Evolutionary conservation across 2,888 invertebrate genomes (phyloP).

Genomic region (Chloromyia formosa): DNA sequence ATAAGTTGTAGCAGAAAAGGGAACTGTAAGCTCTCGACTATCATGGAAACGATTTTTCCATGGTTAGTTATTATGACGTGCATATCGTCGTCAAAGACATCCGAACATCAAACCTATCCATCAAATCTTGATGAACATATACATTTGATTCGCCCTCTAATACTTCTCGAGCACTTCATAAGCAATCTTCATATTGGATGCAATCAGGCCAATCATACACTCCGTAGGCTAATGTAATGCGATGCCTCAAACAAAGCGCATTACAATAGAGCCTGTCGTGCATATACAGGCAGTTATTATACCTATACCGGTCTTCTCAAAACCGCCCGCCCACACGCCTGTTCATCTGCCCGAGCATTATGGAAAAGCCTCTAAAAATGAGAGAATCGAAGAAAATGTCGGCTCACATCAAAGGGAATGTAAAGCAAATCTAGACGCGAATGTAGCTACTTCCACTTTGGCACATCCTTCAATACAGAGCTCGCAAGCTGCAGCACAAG

Average conservation of each 20-base stretch:
- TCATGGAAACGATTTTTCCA: too few species aligned
- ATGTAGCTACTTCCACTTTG: conserved; percentile 42
- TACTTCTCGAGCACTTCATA: not conserved
- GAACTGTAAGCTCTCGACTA: too few species aligned
- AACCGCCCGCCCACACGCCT: too few species aligned
- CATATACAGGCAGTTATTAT: too few species aligned
- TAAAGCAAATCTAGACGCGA: conserved; percentile 30
- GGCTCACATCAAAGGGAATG: conserved; percentile 32
- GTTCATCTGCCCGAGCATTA: too few species aligned
- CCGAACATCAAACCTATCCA: too few species aligned
- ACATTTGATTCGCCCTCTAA: not conserved
- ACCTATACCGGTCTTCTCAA: too few species aligned
- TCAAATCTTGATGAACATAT: too few species aligned
- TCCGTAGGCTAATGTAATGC: conserved; percentile 33
- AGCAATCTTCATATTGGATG: conserved; percentile 23
- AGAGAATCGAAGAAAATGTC: conserved; percentile 18
- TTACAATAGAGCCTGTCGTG: not conserved
- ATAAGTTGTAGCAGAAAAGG: too few species aligned
- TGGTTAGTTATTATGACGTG: too few species aligned
- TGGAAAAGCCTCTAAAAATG: conserved; percentile 4
- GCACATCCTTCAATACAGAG: conserved; percentile 16
- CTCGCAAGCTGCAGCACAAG: too few species aligned
- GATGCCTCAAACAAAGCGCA: conserved; percentile 18
- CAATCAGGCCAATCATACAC: conserved; percentile 45
- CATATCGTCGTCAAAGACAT: too few species aligned